Percentiles rank a stretch among this genome's conserved stretches.
Evolutionary conservation across 2,113 vertebrate genomes (phyloP).

Genomic region (Psophia crepitans): DNA sequence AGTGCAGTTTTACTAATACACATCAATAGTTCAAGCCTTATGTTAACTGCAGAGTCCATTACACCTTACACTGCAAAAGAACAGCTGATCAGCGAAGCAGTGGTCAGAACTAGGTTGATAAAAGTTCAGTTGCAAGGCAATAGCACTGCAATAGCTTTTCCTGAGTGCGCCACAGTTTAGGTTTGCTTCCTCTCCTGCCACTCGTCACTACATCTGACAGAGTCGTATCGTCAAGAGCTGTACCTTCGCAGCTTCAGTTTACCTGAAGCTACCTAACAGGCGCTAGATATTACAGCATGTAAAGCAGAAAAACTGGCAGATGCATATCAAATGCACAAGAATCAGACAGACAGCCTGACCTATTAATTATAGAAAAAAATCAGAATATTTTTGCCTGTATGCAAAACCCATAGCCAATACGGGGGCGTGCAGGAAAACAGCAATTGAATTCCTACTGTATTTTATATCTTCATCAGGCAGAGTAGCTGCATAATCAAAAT

Average conservation of each 20-base stretch:
- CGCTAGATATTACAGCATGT: not conserved
- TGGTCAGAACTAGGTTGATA: not conserved
- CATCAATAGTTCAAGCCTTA: not conserved
- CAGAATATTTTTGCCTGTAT: not conserved
- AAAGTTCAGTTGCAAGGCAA: not conserved
- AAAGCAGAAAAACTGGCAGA: not conserved
- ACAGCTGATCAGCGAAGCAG: not conserved
- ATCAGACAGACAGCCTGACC: not conserved
- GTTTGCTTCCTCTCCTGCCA: not conserved
- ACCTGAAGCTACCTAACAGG: not conserved
- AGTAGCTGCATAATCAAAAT: slow-evolving; percentile 94
- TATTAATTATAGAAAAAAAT: not conserved
- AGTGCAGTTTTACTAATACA: rapidly evolving
- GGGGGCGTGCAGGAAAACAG: not conserved
- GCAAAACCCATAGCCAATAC: not conserved
- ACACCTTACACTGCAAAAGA: not conserved
- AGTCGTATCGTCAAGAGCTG: not conserved
- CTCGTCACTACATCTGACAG: not conserved
- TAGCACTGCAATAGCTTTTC: rapidly evolving
- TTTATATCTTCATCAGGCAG: slow-evolving; percentile 89
- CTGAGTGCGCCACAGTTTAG: not conserved
- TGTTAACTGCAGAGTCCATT: not conserved
- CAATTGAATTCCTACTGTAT: slow-evolving; percentile 83
- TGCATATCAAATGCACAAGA: not conserved
- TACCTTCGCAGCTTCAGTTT: not conserved